Conservation (phyloP, 1,140 invertebrate species). For the Diorhabda sublineata region DNA sequence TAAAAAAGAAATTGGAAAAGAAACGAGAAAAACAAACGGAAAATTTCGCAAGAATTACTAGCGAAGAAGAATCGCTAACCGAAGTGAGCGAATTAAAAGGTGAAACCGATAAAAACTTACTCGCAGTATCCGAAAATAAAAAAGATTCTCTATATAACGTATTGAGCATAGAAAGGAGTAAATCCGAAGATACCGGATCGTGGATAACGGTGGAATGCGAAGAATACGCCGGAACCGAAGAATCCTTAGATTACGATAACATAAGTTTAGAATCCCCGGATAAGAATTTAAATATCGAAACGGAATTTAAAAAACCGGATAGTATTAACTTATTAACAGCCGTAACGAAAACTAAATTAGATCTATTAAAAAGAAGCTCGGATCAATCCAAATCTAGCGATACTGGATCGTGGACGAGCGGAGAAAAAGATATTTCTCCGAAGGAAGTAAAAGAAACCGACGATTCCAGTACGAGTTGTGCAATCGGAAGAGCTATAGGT, state of each 20-base stretch:
- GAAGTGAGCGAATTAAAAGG: slow-evolving; percentile 56
- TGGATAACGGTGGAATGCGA: slow-evolving; percentile 61
- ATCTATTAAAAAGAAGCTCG: slow-evolving; percentile 56
- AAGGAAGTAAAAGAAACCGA: slow-evolving; percentile 59
- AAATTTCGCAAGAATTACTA: slow-evolving; percentile 50
- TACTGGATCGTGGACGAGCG: slow-evolving; percentile 53
- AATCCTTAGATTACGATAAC: slow-evolving; percentile 49
- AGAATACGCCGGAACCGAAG: slow-evolving; percentile 55
- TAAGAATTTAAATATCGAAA: slow-evolving; percentile 45
- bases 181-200: slow-evolving; percentile 59
- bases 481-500: slow-evolving; percentile 69
- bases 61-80: slow-evolving; percentile 62
- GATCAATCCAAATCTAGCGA: slow-evolving; percentile 64
- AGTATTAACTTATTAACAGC: slow-evolving; percentile 46
- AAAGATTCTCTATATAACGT: slow-evolving; percentile 45
- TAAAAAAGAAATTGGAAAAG: slow-evolving; percentile 42
- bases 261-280: slow-evolving; percentile 41
- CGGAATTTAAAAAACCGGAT: slow-evolving; percentile 40
- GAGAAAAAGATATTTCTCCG: slow-evolving; percentile 53
- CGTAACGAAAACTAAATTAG: slow-evolving; percentile 46
- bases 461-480: slow-evolving; percentile 73
- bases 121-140: slow-evolving; percentile 43
- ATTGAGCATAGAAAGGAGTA: slow-evolving; percentile 50
- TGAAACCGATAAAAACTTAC: slow-evolving; percentile 38
- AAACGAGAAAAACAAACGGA: slow-evolving; percentile 48